Percentiles rank a stretch among this genome's conserved stretches.
phyloP scores from a whole-genome alignment of 2,888 invertebrate genomes.

The Andricus quercusramuli region DNA sequence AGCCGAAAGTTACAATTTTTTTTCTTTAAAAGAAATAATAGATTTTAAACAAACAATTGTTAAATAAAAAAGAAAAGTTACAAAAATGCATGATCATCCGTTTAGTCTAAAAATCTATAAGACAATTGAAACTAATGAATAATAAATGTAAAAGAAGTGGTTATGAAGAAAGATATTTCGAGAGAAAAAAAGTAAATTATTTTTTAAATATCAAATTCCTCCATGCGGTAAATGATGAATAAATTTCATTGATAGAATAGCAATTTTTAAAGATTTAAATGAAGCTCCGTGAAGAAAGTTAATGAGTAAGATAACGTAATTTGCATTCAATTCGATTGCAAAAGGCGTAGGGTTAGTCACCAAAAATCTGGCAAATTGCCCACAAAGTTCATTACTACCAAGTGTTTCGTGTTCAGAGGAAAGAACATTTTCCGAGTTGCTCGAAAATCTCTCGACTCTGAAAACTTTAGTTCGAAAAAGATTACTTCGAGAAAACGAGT shows the following conservation, averaged over 20 bases:
- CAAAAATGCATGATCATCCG: not conserved
- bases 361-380: constrained; percentile 19
- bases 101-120: not conserved
- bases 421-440: not conserved
- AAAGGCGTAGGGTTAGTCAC: not conserved
- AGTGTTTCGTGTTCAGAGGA: not conserved
- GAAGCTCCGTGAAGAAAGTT: not conserved
- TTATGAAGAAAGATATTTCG: too few relatives aligned
- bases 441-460: not conserved
- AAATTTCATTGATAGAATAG: not conserved
- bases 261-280: not conserved
- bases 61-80: not conserved
- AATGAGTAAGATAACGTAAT: constrained; percentile 5
- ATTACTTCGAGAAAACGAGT: constrained; percentile 17
- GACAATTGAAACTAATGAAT: too few relatives aligned
- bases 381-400: constrained; percentile 28
- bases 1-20: constrained; percentile 1
- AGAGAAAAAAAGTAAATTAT: too few relatives aligned
- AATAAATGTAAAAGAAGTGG: too few relatives aligned
- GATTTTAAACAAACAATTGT: not conserved
- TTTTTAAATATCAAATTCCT: not conserved
- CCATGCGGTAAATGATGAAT: too few relatives aligned
- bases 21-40: too few relatives aligned
- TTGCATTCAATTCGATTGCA: constrained; percentile 11
- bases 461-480: not conserved